phyloP scores from a whole-genome alignment of 2,113 vertebrate species.

The Alouatta palliata region DNA sequence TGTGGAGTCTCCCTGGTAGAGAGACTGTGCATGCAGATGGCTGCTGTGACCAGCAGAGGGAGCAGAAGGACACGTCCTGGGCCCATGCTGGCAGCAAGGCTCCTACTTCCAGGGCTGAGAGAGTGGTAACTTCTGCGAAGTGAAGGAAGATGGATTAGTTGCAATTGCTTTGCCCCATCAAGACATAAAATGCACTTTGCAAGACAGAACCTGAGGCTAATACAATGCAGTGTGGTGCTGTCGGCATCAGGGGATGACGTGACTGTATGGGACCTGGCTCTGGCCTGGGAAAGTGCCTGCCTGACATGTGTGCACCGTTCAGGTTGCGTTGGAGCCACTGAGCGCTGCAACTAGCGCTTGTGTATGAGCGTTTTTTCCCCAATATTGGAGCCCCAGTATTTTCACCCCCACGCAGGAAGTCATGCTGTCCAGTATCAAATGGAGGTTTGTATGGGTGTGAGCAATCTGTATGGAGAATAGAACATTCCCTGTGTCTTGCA shows the following conservation, averaged over 20 bases:
- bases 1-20: accelerated
- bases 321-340: neutral
- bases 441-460: too few relatives aligned
- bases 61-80: neutral
- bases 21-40: neutral
- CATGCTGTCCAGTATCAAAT: neutral
- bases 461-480: too few relatives aligned
- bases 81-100: neutral
- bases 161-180: neutral
- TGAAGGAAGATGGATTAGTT: neutral
- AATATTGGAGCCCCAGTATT: neutral
- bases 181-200: neutral
- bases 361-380: neutral
- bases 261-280: neutral
- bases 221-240: neutral
- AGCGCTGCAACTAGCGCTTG: accelerated
- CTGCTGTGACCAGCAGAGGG: conserved; percentile 60
- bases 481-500: neutral
- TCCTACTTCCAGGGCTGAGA: neutral
- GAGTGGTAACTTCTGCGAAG: neutral
- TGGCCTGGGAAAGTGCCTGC: too few relatives aligned
- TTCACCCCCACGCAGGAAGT: neutral
- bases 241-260: too few relatives aligned
- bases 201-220: neutral
- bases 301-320: accelerated